These are phyloP conservation scores for Stramonita haemastoma DNA, from an alignment of 2,888 invertebrate genomes.

Conservation along the genomic window DNA sequence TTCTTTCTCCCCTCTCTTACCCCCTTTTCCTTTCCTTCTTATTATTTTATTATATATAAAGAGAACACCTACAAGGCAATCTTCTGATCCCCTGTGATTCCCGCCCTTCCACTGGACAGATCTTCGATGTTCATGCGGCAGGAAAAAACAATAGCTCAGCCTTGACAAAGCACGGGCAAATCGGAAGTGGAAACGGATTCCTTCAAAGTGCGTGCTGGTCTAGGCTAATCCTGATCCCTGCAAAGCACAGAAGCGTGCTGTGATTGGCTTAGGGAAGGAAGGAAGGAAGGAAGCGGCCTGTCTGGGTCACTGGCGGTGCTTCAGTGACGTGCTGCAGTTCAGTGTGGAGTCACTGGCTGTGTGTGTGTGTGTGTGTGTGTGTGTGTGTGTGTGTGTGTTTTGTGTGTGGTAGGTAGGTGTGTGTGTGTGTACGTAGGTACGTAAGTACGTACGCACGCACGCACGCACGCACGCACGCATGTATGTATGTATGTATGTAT, in stretches of 20 bases:
- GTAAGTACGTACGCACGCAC: not conserved
- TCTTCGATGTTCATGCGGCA: no score
- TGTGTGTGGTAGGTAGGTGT: not conserved
- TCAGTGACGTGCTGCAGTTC: no score
- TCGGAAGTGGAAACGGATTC: no score
- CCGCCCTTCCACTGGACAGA: no score
- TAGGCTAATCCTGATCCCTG: not conserved
- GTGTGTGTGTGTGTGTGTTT: not conserved
- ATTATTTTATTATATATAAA: no score
- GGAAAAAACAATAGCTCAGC: no score
- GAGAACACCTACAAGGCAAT: no score
- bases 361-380: not conserved
- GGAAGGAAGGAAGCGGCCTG: not conserved
- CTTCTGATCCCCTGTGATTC: no score
- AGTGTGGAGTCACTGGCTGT: not conserved
- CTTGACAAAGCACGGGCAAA: no score
- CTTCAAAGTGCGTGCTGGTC: no score
- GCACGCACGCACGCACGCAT: not conserved
- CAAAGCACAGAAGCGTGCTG: not conserved
- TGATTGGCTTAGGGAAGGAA: not conserved
- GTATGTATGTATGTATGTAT: constrained; percentile 5
- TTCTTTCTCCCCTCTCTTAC: no score
- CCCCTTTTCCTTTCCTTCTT: no score
- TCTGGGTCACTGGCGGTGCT: not conserved
- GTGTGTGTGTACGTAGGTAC: not conserved